Conservation (phyloP, 2,797 vertebrate genomes). For the Tenualosa thibaudeaui region DNA sequence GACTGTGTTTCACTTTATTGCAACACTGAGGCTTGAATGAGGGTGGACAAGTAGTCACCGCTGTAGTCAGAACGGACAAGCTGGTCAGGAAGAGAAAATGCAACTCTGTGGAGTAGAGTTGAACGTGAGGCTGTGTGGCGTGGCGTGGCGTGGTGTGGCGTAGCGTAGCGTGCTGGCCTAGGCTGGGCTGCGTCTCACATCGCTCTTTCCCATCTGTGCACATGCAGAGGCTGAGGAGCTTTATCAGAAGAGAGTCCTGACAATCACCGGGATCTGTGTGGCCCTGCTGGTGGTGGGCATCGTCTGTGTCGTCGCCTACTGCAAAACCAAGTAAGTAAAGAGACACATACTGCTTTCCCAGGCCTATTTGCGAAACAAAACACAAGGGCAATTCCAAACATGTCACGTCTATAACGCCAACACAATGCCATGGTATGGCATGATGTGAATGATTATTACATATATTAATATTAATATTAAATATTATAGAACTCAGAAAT, state of each 20-base stretch:
- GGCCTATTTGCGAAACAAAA: neutral
- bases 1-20: neutral
- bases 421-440: too few species aligned
- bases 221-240: constrained; percentile 93
- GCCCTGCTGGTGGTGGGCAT: constrained; percentile 97
- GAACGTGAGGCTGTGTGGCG: neutral
- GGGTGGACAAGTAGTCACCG: neutral
- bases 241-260: constrained; percentile 98
- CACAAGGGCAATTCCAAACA: neutral
- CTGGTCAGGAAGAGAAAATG: constrained; percentile 6
- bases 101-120: neutral
- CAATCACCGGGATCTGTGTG: constrained; percentile 98
- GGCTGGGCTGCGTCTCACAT: constrained; percentile 40
- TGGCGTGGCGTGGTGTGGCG: neutral
- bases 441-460: too few species aligned
- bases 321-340: constrained; percentile 98
- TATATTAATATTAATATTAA: neutral
- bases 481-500: neutral
- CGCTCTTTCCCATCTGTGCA: constrained; percentile 50
- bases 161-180: constrained; percentile 3
- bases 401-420: too few species aligned
- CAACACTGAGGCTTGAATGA: neutral
- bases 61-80: neutral
- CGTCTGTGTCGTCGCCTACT: constrained; percentile 97
- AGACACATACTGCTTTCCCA: neutral